Base-by-base conservation (phyloP, 2,797 vertebrate genomes). In the Poecilia wingei region DNA sequence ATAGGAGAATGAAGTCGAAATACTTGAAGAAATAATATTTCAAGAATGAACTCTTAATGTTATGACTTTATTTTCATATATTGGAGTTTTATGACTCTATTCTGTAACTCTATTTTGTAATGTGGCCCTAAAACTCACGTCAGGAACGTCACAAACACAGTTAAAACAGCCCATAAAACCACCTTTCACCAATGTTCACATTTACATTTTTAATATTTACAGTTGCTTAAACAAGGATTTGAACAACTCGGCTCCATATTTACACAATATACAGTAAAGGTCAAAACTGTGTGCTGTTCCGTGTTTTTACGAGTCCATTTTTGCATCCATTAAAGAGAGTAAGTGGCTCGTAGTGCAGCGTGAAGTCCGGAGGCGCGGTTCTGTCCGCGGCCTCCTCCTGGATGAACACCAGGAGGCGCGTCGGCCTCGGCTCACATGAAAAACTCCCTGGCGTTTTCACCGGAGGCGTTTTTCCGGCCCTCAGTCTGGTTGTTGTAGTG, bases 381-480 rank as follows among this genome's bases (percentile, higher is more conserved):
- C 76, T 41, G 82, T 77, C 47, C 79, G 51, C 55, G 64, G 33
- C 79, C 59, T 79, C 89, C 39, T 79, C 80, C 79, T 74, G 76
- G 70, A 74, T 72, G 72, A 77, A 78, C 72, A 43, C 91, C 64
- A 31, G 31, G 31, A 31, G 55, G 74, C 51, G 53, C 39, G 3
- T 49, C 75, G 14, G 10, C 72, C 80, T 69, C 53, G 33, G 8
- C 80, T 97, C 95, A 99, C 93, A 99, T 98, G 93, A 97, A 98
- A 87, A 97, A 98, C 89, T 99, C 98, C 91, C 97, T 99, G 88
- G 96, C 96, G 94, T 96, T 97, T 92, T 98, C 97, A 41, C 68
- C 88, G 75, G 96, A 91, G 86, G 93, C 86, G 2, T 94, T 96
- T 93, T 53, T 53, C 49, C 97, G 97, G 78, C 96, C 89, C 87